Conservation (phyloP, 1,140 invertebrate species). For the Drosophila varians region DNA sequence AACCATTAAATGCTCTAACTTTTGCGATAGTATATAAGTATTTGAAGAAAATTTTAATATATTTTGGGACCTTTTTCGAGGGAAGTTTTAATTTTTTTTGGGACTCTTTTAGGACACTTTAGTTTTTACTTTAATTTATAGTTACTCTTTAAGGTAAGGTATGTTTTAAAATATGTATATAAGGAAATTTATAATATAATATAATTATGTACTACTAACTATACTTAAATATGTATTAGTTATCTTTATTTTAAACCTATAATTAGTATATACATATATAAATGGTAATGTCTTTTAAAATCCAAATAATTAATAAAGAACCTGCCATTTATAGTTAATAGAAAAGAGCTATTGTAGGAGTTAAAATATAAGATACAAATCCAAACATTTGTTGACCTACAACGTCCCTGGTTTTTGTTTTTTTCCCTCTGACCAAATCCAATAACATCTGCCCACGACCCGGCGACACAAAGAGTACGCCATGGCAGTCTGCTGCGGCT, state of each 20-base stretch:
- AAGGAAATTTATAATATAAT: too few relatives aligned
- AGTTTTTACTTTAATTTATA: neutral
- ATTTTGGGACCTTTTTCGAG: neutral
- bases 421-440: conserved; percentile 8
- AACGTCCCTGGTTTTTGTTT: conserved; percentile 8
- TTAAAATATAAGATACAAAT: neutral
- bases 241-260: neutral
- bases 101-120: neutral
- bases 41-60: neutral
- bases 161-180: too few relatives aligned
- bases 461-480: conserved; percentile 25
- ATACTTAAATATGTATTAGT: too few relatives aligned
- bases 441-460: conserved; percentile 19
- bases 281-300: neutral
- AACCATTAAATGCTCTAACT: conserved; percentile 27
- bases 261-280: neutral
- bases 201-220: too few relatives aligned
- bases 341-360: neutral
- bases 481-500: conserved; percentile 10
- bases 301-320: neutral
- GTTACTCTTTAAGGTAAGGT: neutral
- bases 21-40: too few relatives aligned
- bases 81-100: too few relatives aligned
- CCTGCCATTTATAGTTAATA: too few relatives aligned
- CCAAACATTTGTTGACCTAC: neutral